Conservation (phyloP, 2,113 vertebrate genomes). For the Tupaia tana region DNA sequence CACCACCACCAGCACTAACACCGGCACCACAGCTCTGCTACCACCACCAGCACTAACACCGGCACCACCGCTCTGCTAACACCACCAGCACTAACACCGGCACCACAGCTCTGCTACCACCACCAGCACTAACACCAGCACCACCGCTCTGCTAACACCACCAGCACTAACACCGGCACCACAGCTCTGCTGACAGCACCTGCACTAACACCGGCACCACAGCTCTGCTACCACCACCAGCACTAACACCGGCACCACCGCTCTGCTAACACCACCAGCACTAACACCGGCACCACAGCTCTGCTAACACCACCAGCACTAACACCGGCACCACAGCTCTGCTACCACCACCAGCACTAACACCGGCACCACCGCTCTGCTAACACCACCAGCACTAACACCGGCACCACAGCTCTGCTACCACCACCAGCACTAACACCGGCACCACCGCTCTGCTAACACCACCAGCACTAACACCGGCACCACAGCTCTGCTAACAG, state of each 20-base stretch:
- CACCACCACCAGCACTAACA: neutral
- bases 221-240: neutral
- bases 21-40: neutral
- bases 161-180: neutral
- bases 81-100: neutral
- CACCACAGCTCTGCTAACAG: no score
- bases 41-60: neutral
- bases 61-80: accelerated
- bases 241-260: no score
- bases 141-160: neutral
- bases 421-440: neutral
- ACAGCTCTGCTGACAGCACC: no score
- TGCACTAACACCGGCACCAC: neutral
- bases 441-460: no score
- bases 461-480: neutral
- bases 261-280: neutral
- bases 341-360: neutral
- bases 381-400: neutral
- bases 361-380: no score
- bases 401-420: no score
- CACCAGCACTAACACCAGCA: neutral
- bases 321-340: no score
- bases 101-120: neutral
- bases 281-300: no score
- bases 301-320: neutral